Percentiles rank a stretch among this genome's conserved stretches.
Conservation (phyloP, 2,888 invertebrate species). For the Trichogramma dendrolimi region DNA sequence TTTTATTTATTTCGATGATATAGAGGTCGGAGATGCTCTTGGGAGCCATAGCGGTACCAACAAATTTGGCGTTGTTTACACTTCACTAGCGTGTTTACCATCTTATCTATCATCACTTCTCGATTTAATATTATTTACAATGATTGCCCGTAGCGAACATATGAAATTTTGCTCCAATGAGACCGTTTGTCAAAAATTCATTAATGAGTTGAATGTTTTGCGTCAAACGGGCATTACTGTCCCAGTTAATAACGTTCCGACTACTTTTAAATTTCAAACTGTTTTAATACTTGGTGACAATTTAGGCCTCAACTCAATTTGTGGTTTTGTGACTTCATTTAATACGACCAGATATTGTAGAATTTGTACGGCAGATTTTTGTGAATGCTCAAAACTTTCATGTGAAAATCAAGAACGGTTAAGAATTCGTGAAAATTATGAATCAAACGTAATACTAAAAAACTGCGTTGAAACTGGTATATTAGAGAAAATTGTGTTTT, state of each 20-base stretch:
- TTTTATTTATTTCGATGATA: conserved; percentile 11
- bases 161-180: conserved; percentile 6
- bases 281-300: background rate
- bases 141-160: conserved; percentile 1
- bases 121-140: background rate
- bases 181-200: conserved; percentile 2
- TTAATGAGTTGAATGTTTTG: conserved; percentile 10
- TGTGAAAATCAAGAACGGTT: conserved; percentile 2
- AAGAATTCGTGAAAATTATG: conserved; percentile 10
- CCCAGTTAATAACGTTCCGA: background rate
- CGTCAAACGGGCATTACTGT: conserved; percentile 10
- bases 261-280: conserved; percentile 11
- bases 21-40: conserved; percentile 6
- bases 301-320: conserved; percentile 5
- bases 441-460: background rate
- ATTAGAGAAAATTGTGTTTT: conserved; percentile 9
- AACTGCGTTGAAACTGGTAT: conserved; percentile 1
- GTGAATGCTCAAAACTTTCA: background rate
- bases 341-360: conserved; percentile 4
- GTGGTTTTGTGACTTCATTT: conserved; percentile 16
- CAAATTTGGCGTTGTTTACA: conserved; percentile 15
- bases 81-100: conserved; percentile 6
- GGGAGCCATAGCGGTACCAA: conserved; percentile 7
- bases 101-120: background rate
- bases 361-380: conserved; percentile 8